Base-by-base conservation (phyloP, 2,888 invertebrate genomes). In the Alentia gelatinosa region DNA sequence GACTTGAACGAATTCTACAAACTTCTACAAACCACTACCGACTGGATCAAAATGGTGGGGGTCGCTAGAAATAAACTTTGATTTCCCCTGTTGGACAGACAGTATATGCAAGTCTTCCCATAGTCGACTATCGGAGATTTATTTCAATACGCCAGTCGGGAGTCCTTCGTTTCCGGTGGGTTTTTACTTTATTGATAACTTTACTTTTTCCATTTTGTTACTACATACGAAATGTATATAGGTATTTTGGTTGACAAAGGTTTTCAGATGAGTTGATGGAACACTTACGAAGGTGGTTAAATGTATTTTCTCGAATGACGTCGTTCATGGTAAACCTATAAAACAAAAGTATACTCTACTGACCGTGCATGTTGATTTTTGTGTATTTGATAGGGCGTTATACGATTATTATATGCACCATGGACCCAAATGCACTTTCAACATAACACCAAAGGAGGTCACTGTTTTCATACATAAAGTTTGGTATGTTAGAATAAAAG, bases 391-490 rank as follows among this genome's bases (percentile, higher is more conserved):
- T 86, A 86, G 86, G 50, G 50, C 50, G 86, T 86, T 86, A 86
- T 86, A 47, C 47, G 86, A 86, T 86, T 86, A 86, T 86, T 86
- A 86, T 86, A 86, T 86, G 86, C 86, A 86, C 86, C 86, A 86
- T 30, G 86, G 86, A 86, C 86, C 86, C 86, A 50, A 86, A 86
- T 47, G 86, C 86, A 86, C 86, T 86, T 86, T 86, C 86, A 86
- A 47, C 86, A 86, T 86, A 40, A 86, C 86, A 86, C 86, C 42
- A 33, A 86, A 47, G 86, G 86, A 86, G 86, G 86, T 86, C 86
- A 86, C 86, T 86, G 86, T 86, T 86, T 86, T 86, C 86, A 86
- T 86, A 86, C 86, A 86, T 86, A 86, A 86, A 86, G 86, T 86
- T 86, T 86, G 86, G 86, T 86, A 86, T 86, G 86, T 86, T 86